These are phyloP conservation scores for Entomyzon cyanotis DNA, from an alignment of 2,113 vertebrate species.

Conservation along the genomic window DNA sequence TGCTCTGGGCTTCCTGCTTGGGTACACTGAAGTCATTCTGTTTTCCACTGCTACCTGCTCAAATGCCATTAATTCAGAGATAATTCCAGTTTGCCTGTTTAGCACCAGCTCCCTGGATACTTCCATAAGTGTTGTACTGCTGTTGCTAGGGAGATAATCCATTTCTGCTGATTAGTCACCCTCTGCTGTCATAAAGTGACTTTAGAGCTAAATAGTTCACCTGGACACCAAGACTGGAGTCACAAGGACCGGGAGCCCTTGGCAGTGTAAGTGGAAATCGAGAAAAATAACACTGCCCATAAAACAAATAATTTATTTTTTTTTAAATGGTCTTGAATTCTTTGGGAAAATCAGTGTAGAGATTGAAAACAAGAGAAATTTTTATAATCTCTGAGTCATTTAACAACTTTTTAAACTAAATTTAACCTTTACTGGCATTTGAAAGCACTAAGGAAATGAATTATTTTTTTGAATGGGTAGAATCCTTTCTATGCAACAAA, in stretches of 20 bases:
- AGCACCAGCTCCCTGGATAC: background rate
- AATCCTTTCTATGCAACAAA: background rate
- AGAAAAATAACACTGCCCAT: background rate
- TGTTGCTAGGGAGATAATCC: slow-evolving; percentile 13
- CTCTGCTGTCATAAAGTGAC: background rate
- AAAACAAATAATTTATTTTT: background rate
- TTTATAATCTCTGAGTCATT: background rate
- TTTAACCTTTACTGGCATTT: background rate
- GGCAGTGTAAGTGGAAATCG: background rate
- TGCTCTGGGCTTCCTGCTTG: background rate
- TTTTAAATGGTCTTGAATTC: background rate
- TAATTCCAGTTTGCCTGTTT: background rate
- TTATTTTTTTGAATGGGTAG: background rate
- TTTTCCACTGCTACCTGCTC: background rate
- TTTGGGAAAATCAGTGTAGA: background rate
- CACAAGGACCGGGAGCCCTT: background rate
- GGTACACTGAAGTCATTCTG: background rate
- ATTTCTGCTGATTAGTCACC: slow-evolving; percentile 8
- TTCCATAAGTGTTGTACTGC: background rate
- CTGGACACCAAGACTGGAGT: background rate
- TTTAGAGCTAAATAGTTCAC: background rate
- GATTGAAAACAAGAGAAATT: background rate
- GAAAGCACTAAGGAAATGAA: background rate
- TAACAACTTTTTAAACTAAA: background rate
- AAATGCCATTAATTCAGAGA: background rate